Evolutionary conservation across 2,888 invertebrate genomes (phyloP), one percentile per base, ranked within the genome.

Genomic region (Drosophila formosana): DNA sequence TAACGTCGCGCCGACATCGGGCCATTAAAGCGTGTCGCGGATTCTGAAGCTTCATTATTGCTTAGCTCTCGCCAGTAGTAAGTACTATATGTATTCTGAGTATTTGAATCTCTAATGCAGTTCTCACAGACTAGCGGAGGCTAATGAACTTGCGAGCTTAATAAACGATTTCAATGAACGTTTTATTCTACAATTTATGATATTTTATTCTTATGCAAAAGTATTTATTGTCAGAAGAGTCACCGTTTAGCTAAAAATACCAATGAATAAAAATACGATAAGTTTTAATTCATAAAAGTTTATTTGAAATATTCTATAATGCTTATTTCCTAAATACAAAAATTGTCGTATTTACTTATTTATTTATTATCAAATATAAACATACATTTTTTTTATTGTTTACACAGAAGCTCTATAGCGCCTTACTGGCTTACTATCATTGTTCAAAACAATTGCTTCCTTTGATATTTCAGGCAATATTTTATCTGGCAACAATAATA

Each of bases 401-500:
- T 81, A 69, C 43, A 30, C 62, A 43, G 28, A 43, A 58, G 37
- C 39, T 49, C 72, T 30, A 6, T 1, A 67, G 9, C 28, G 37
- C 11, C 4, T 25, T 8, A n/a, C 51, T 3, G 69, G 26, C 53
- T 34, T 62, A 25, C 47, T 66, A 26, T 1, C 1, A 18, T 9
- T 64, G 52, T 70, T 71, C 23, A 87, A 49, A 37, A 75, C 75
- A 6, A 73, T 57, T 3, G 95, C 95, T 77, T 95, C 95, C 11
- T 92, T 90, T 78, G 95, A 93, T 52, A 94, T 95, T 85, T 95
- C 94, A 0, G 95, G 95, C 28, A 95, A 91, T n/a, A 93, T 92
- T 64, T 93, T 93, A 90, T 95, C 95, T 0, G 95, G 95, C 26
- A 95, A 94, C 23, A 93, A 91, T 78, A 94, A 89, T 89, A 94